Conservation (phyloP, 1,140 invertebrate genomes). For the Drosophila parvula region DNA sequence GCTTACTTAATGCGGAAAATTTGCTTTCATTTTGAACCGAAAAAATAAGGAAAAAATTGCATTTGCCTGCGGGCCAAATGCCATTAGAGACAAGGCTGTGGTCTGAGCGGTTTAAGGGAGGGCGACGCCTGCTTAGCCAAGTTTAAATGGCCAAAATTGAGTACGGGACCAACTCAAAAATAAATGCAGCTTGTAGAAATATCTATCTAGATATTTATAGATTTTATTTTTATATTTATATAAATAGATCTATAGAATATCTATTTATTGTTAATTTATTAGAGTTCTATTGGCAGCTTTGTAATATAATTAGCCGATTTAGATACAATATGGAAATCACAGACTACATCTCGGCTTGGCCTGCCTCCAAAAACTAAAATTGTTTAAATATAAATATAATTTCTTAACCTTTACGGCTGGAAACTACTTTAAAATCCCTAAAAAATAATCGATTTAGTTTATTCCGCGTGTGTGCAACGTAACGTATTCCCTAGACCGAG, state of each 20-base stretch:
- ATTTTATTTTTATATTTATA: too few species aligned
- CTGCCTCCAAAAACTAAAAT: too few species aligned
- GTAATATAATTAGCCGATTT: too few species aligned
- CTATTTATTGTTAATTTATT: too few species aligned
- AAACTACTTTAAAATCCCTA: constrained; percentile 3
- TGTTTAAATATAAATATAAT: too few species aligned
- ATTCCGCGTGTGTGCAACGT: too few species aligned
- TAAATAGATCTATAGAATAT: too few species aligned
- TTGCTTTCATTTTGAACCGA: constrained; percentile 60
- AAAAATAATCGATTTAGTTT: constrained; percentile 2
- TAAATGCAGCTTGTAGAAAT: too few species aligned
- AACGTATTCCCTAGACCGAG: constrained; percentile 18
- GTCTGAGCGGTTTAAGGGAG: background rate
- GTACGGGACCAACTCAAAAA: background rate
- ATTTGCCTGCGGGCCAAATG: constrained; percentile 68
- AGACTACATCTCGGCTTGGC: too few species aligned
- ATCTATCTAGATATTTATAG: too few species aligned
- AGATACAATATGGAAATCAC: too few species aligned
- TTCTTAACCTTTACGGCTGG: background rate
- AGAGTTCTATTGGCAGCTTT: too few species aligned
- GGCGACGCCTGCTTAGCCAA: constrained; percentile 15
- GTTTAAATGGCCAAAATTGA: constrained; percentile 32
- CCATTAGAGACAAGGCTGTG: constrained; percentile 49
- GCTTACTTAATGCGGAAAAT: constrained; percentile 72
- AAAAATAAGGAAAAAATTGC: constrained; percentile 41